Conservation (phyloP, 2,797 vertebrate genomes). For the Clarias platycephalus region DNA sequence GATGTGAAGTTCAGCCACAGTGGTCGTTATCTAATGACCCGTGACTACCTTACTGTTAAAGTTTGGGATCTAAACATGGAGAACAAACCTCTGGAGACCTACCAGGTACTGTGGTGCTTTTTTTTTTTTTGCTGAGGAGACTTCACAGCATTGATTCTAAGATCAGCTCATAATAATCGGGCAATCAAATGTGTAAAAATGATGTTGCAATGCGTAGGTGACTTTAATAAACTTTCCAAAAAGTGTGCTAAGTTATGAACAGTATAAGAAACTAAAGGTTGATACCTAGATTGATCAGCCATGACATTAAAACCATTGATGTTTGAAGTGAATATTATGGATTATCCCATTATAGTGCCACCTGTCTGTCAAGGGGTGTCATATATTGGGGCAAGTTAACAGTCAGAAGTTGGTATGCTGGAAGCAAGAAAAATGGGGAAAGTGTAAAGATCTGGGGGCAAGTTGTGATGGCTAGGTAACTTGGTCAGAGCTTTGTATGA, state of each 20-base stretch:
- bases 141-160: not conserved
- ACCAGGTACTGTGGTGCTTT: slow-evolving; percentile 73
- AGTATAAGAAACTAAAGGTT: not conserved
- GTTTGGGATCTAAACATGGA: slow-evolving; percentile 92
- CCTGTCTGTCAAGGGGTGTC: no score
- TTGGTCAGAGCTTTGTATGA: no score
- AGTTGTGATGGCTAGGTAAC: no score
- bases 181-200: no score
- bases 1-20: slow-evolving; percentile 91
- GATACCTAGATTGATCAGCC: not conserved
- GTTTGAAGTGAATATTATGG: no score
- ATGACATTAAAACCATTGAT: no score
- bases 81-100: slow-evolving; percentile 85
- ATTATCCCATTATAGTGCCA: no score
- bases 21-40: slow-evolving; percentile 86
- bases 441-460: no score
- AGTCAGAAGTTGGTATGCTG: no score
- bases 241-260: not conserved
- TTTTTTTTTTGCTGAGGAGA: not conserved
- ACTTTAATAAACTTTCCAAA: not conserved
- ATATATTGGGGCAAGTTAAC: no score
- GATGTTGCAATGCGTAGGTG: not conserved
- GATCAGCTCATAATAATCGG: not conserved
- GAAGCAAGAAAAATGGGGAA: no score
- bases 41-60: slow-evolving; percentile 87